A percentile compares a stretch with the other conserved stretches of the same genome.
Evolutionary conservation across 1,140 invertebrate species (phyloP).

Genomic region (Heterodera carotae): DNA sequence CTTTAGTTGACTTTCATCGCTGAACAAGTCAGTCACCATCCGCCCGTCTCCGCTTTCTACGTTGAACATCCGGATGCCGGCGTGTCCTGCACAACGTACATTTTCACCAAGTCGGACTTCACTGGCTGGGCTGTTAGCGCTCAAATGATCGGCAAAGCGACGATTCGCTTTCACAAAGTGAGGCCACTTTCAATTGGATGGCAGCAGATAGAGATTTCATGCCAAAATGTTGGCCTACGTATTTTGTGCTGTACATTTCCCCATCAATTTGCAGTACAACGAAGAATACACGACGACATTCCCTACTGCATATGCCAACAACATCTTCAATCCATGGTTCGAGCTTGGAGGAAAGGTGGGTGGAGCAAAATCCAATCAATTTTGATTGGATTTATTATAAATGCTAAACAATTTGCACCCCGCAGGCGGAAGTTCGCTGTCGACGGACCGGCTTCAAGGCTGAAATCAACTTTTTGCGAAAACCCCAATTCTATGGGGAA

Average conservation of each 20-base stretch:
- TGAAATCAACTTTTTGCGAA: conserved; percentile 69
- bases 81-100: conserved; percentile 69
- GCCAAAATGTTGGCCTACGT: neutral
- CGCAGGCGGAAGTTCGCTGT: conserved; percentile 66
- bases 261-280: conserved; percentile 47
- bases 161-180: conserved; percentile 68
- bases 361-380: conserved; percentile 45
- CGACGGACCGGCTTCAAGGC: conserved; percentile 69
- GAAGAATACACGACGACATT: conserved; percentile 70
- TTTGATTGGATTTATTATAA: neutral
- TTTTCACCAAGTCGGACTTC: conserved; percentile 71
- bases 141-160: conserved; percentile 69
- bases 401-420: conserved; percentile 6
- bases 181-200: neutral
- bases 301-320: conserved; percentile 70
- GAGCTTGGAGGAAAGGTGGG: conserved; percentile 69
- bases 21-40: conserved; percentile 98
- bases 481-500: conserved; percentile 70
- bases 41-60: conserved; percentile 76
- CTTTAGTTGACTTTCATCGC: conserved; percentile 76
- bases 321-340: conserved; percentile 70
- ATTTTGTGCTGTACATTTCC: neutral
- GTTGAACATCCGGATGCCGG: conserved; percentile 68
- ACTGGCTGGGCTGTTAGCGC: conserved; percentile 70
- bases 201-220: too few relatives aligned